Percentiles rank a stretch among this genome's conserved stretches.
Conservation (phyloP, 2,888 invertebrate species). For the Parnassius smintheus region DNA sequence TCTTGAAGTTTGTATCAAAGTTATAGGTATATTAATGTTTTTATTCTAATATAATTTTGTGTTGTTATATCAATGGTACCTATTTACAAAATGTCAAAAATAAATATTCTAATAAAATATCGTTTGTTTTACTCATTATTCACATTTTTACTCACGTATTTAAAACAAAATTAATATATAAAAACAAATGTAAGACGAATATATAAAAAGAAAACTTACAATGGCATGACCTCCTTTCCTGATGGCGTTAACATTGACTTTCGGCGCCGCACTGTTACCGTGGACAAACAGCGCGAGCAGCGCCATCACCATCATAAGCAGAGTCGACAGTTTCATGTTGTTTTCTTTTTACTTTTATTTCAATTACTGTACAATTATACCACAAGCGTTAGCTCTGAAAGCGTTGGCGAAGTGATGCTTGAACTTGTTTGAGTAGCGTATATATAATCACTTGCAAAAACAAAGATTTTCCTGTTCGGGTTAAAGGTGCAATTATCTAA, state of each 20-base stretch:
- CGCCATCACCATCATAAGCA: conserved; percentile 35
- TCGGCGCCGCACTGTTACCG: conserved; percentile 22
- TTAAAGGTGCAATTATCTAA: background rate
- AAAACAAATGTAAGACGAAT: no score
- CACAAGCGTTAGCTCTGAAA: background rate
- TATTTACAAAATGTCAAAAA: background rate
- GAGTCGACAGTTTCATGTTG: background rate
- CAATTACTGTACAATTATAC: background rate
- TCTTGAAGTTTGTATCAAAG: no score
- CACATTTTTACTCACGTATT: no score
- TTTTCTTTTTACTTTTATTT: background rate
- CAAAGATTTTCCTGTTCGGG: conserved; percentile 7
- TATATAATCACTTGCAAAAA: conserved; percentile 1
- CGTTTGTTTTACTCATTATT: no score
- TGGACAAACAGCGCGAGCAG: conserved; percentile 38
- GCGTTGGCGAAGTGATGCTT: background rate
- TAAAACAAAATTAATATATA: no score
- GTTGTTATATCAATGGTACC: background rate
- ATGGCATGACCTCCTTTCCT: conserved; percentile 14
- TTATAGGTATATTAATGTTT: no score
- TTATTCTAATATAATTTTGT: no score
- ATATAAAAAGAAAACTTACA: conserved; percentile 29
- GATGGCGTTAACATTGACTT: no score
- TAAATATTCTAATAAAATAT: no score
- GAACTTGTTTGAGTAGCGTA: background rate